phyloP scores from a whole-genome alignment of 2,113 vertebrate genomes.

The Chrysemys picta region DNA sequence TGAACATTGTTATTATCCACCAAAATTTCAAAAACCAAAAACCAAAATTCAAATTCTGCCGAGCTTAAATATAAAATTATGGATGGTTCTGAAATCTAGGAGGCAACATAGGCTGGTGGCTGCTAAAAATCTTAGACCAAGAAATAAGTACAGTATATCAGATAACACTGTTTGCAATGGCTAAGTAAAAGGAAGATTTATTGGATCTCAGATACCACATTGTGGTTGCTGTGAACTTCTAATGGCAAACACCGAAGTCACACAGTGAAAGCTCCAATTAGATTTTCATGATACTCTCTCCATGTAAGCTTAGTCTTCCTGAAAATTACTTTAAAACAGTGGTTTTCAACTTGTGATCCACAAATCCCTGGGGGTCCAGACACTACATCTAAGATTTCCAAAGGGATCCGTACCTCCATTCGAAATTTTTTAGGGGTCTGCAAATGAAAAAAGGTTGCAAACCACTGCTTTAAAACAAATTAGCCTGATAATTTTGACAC shows the following conservation, averaged over 20 bases:
- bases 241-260: neutral
- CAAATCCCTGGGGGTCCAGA: too few species aligned
- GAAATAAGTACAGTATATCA: too few species aligned
- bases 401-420: too few species aligned
- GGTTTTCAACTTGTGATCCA: too few species aligned
- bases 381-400: too few species aligned
- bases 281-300: neutral
- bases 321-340: accelerated
- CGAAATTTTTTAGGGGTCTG: too few species aligned
- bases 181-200: conserved; percentile 10
- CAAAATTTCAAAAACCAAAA: too few species aligned
- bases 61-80: neutral
- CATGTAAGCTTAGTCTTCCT: accelerated
- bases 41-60: too few species aligned
- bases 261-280: neutral
- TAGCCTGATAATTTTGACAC: neutral
- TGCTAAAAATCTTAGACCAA: neutral
- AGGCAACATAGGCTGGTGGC: conserved; percentile 35
- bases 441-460: too few species aligned
- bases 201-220: neutral
- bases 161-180: too few species aligned
- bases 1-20: too few species aligned
- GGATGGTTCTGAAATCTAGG: conserved; percentile 49
- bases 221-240: neutral
- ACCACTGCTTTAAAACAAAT: neutral